phyloP scores from a whole-genome alignment of 2,888 invertebrate species.

The Oscheius myriophilus region DNA sequence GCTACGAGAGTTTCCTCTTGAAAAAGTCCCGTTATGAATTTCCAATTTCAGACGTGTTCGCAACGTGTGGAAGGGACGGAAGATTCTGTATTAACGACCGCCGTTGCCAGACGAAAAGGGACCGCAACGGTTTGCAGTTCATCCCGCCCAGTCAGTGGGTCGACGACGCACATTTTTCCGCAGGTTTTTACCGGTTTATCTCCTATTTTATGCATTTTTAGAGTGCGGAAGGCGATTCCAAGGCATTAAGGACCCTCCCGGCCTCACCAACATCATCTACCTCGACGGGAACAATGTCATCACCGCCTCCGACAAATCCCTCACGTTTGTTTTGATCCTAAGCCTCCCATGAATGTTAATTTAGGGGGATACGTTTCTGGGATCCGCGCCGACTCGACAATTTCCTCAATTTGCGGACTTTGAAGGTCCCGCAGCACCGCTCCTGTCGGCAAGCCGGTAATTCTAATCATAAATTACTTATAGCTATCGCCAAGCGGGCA shows the following conservation, averaged over 20 bases:
- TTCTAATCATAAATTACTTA: background rate
- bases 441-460: constrained; percentile 8
- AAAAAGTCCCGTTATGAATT: no score
- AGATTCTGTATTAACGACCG: constrained; percentile 17
- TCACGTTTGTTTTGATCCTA: constrained; percentile 1
- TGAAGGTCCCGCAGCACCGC: constrained; percentile 5
- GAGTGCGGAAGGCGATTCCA: constrained; percentile 4
- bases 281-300: constrained; percentile 14
- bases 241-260: constrained; percentile 4
- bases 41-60: constrained; percentile 17
- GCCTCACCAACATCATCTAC: constrained; percentile 20
- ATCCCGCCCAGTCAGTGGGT: constrained; percentile 4
- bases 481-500: no score
- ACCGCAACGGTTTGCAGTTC: constrained; percentile 3
- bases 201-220: background rate
- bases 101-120: constrained; percentile 11
- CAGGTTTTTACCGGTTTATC: constrained; percentile 3
- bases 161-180: constrained; percentile 9
- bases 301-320: constrained; percentile 12
- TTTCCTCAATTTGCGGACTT: background rate
- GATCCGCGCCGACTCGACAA: constrained; percentile 9
- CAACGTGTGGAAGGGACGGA: constrained; percentile 22
- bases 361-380: constrained; percentile 26
- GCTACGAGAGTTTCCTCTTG: no score
- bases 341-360: background rate